Conservation (phyloP, 2,113 vertebrate species). For the Calyptommatus sinebrachiatus region DNA sequence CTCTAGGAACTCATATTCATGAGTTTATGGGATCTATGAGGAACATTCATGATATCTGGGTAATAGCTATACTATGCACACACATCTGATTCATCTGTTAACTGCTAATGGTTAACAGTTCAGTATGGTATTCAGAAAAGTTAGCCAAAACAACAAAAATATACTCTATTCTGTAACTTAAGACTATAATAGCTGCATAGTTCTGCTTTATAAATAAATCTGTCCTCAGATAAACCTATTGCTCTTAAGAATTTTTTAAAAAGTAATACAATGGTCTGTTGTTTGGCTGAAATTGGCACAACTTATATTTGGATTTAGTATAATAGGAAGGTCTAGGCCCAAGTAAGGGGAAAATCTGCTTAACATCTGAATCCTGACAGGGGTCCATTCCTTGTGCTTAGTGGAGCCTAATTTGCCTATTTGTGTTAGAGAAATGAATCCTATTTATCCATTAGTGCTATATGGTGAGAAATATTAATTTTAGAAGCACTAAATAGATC, state of each 20-base stretch:
- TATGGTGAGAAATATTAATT: neutral
- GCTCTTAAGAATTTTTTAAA: constrained; percentile 1
- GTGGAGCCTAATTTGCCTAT: neutral
- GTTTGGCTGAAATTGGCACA: constrained; percentile 1
- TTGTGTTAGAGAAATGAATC: neutral
- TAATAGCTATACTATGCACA: no score
- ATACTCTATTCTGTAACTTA: neutral
- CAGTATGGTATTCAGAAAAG: neutral
- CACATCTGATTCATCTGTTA: neutral
- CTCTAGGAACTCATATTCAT: no score
- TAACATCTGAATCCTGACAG: constrained; percentile 1
- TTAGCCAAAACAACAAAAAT: neutral
- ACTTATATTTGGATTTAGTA: constrained; percentile 3
- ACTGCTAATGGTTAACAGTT: neutral
- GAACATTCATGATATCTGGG: no score
- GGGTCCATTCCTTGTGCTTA: neutral
- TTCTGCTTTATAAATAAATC: neutral
- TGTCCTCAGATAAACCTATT: constrained; percentile 1
- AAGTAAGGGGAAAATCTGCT: neutral
- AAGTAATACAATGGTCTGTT: neutral
- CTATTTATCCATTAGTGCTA: neutral
- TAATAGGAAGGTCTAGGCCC: neutral
- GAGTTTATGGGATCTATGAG: no score
- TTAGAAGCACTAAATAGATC: neutral
- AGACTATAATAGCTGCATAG: neutral